phyloP scores from a whole-genome alignment of 2,113 vertebrate genomes.

The Maccullochella peelii region DNA sequence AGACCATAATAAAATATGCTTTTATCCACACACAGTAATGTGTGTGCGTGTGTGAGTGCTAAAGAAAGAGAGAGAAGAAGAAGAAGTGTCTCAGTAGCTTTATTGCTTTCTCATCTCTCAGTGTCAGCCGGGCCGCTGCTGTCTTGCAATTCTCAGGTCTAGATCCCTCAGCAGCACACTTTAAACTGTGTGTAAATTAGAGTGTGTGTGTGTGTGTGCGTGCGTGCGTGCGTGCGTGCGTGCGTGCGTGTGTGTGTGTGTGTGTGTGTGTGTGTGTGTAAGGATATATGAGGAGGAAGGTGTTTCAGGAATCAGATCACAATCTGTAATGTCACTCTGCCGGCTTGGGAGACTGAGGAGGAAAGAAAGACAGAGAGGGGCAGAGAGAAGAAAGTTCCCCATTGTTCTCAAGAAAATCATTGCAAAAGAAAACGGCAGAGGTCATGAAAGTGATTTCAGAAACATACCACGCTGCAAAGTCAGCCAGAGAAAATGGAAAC shows the following conservation, averaged over 20 bases:
- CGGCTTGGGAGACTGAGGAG: neutral
- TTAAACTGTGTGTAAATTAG: neutral
- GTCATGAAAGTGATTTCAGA: neutral
- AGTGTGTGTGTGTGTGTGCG: conserved; percentile 3
- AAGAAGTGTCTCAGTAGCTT: conserved; percentile 44
- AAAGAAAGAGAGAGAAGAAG: conserved; percentile 2
- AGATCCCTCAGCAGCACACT: conserved; percentile 51
- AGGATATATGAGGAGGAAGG: conserved; percentile 5
- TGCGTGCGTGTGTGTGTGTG: conserved; percentile 15
- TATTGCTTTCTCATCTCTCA: conserved; percentile 73
- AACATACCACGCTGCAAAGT: neutral
- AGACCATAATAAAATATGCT: neutral
- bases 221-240: too few species aligned
- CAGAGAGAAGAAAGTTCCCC: neutral
- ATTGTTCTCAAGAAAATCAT: neutral
- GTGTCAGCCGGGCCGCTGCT: conserved; percentile 43
- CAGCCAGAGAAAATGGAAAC: neutral
- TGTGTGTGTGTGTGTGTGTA: conserved; percentile 3
- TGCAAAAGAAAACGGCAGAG: conserved; percentile 14
- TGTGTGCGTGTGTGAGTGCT: neutral
- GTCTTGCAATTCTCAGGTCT: conserved; percentile 56
- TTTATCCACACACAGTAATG: neutral
- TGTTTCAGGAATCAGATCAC: conserved; percentile 46
- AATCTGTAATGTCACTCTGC: conserved; percentile 23
- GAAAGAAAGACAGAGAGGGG: neutral